Percentiles rank a stretch among this genome's conserved stretches.
Evolutionary conservation across 2,113 vertebrate species (phyloP).

Genomic region (Microcebus ravelobensis): DNA sequence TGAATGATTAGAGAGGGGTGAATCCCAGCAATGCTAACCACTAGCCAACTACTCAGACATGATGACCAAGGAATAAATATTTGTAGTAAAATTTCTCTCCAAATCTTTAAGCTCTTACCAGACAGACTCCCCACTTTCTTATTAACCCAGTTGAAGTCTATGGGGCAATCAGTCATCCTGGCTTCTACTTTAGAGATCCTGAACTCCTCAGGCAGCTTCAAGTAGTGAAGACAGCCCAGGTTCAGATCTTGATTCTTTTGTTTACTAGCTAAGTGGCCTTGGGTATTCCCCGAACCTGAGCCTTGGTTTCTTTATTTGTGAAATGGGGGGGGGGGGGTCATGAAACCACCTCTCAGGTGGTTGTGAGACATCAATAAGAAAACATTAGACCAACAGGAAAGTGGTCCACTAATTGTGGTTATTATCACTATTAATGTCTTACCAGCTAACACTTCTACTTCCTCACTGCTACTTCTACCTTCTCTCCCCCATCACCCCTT

Average conservation of each 20-base stretch:
- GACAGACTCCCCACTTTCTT: neutral
- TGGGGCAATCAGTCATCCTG: neutral
- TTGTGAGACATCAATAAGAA: neutral
- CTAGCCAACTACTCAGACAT: neutral
- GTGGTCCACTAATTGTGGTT: neutral
- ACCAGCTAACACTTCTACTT: neutral
- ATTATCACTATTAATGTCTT: neutral
- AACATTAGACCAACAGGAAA: constrained; percentile 21
- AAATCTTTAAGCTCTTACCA: constrained; percentile 3
- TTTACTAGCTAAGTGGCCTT: constrained; percentile 8
- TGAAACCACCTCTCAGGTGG: neutral
- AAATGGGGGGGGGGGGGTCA: neutral
- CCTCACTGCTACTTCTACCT: neutral
- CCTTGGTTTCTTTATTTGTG: constrained; percentile 31
- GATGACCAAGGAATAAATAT: neutral
- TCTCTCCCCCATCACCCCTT: neutral
- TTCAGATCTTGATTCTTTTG: constrained; percentile 30
- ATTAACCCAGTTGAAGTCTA: neutral
- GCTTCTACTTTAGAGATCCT: constrained; percentile 38
- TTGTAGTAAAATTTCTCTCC: neutral
- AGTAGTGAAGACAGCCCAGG: neutral
- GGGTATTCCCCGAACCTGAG: neutral
- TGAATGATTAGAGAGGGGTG: neutral
- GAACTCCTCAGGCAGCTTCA: neutral
- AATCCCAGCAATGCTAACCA: neutral